Conservation (phyloP, 1,140 invertebrate species). For the Tetramorium parvispinum region DNA sequence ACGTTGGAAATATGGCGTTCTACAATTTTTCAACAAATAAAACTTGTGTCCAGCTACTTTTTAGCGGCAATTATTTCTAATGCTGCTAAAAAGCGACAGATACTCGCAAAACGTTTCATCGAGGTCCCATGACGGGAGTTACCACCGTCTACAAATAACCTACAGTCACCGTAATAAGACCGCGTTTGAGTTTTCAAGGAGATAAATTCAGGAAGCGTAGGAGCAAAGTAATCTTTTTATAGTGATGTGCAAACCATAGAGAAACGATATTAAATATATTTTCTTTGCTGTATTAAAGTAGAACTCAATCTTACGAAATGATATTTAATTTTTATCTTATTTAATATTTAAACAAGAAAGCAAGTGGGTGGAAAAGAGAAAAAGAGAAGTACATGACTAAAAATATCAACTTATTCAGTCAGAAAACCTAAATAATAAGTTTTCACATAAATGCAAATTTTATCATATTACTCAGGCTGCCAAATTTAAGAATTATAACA, state of each 20-base stretch:
- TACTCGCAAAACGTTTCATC: constrained; percentile 16
- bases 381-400: background rate
- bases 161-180: constrained; percentile 14
- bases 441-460: background rate
- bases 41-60: background rate
- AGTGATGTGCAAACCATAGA: background rate
- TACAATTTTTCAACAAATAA: background rate
- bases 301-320: background rate
- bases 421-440: background rate
- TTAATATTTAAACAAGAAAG: background rate
- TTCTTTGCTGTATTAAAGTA: background rate
- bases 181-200: constrained; percentile 25
- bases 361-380: no score
- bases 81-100: background rate
- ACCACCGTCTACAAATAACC: background rate
- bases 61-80: background rate
- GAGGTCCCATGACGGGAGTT: background rate
- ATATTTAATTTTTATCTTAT: constrained; percentile 22
- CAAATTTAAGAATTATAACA: background rate
- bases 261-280: constrained; percentile 23
- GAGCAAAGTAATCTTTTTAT: constrained; percentile 11
- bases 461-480: background rate
- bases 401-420: background rate
- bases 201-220: constrained; percentile 24
- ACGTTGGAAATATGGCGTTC: background rate